Evolutionary conservation across 2,888 invertebrate genomes (phyloP).

Genomic region (Agriopis marginaria): DNA sequence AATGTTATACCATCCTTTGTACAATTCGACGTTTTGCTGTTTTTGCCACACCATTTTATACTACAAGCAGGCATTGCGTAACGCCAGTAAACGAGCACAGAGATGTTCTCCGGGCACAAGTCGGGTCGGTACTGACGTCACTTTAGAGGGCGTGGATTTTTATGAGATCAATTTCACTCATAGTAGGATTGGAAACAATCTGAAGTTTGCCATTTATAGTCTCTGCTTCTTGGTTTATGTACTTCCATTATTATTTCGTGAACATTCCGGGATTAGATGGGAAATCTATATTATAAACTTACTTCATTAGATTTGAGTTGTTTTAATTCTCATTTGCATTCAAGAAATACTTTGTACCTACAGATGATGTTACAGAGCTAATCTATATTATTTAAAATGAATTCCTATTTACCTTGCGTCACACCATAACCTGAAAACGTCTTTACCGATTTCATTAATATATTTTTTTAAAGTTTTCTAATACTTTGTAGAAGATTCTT

Average conservation of each 20-base stretch:
- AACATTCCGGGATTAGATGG: not conserved
- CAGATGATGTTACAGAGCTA: too few relatives aligned
- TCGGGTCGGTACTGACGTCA: not conserved
- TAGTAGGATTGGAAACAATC: not conserved
- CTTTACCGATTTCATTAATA: too few relatives aligned
- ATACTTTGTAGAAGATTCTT: too few relatives aligned
- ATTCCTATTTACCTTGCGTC: too few relatives aligned
- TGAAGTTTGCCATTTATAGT: conserved; percentile 4
- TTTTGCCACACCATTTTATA: conserved; percentile 26
- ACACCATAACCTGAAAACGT: too few relatives aligned
- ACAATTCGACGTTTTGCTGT: conserved; percentile 15
- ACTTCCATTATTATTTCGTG: too few relatives aligned
- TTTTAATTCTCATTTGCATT: too few relatives aligned
- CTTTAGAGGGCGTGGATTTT: conserved; percentile 6
- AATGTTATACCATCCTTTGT: conserved; percentile 22
- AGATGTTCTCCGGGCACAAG: not conserved
- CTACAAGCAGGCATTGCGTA: conserved; percentile 22
- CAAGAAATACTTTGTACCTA: too few relatives aligned
- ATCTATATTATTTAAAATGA: too few relatives aligned
- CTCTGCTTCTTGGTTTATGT: not conserved
- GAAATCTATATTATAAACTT: too few relatives aligned
- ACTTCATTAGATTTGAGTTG: too few relatives aligned
- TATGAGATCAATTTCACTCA: conserved; percentile 12
- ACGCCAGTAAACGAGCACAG: not conserved
- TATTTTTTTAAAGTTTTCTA: too few relatives aligned